Conservation (phyloP, 2,888 invertebrate genomes). For the Conus canariensis region DNA sequence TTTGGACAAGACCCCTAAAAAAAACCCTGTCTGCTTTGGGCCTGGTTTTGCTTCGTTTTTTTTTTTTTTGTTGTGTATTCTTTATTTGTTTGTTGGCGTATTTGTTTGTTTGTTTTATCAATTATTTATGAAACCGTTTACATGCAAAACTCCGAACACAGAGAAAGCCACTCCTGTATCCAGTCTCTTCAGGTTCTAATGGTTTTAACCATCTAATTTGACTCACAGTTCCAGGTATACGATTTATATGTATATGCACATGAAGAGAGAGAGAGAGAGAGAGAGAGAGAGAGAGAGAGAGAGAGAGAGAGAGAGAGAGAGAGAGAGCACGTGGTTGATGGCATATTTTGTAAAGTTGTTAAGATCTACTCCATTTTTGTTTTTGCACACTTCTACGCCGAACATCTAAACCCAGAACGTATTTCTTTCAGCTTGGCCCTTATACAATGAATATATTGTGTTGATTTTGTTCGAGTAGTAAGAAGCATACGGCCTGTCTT, state of each 20-base stretch:
- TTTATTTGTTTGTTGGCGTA: too few relatives aligned
- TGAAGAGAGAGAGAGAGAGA: slow-evolving; percentile 1
- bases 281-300: background rate
- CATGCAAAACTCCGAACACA: too few relatives aligned
- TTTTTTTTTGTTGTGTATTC: too few relatives aligned
- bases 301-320: background rate
- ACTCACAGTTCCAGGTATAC: background rate
- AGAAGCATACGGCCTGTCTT: background rate
- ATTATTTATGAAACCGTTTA: too few relatives aligned
- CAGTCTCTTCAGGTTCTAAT: background rate
- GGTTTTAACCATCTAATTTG: background rate
- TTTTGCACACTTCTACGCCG: background rate
- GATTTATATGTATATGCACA: background rate
- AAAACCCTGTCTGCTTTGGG: too few relatives aligned
- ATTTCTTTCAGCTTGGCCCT: background rate
- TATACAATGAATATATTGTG: background rate
- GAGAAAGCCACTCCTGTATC: too few relatives aligned
- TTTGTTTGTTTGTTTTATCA: too few relatives aligned
- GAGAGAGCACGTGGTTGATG: background rate
- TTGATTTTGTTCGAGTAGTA: background rate
- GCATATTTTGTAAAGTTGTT: background rate
- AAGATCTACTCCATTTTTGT: background rate
- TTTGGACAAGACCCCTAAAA: too few relatives aligned
- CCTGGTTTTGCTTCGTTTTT: too few relatives aligned
- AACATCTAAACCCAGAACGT: background rate